These are phyloP conservation scores for Cataglyphis cursor DNA, from an alignment of 2,888 invertebrate genomes.

Conservation along the genomic window DNA sequence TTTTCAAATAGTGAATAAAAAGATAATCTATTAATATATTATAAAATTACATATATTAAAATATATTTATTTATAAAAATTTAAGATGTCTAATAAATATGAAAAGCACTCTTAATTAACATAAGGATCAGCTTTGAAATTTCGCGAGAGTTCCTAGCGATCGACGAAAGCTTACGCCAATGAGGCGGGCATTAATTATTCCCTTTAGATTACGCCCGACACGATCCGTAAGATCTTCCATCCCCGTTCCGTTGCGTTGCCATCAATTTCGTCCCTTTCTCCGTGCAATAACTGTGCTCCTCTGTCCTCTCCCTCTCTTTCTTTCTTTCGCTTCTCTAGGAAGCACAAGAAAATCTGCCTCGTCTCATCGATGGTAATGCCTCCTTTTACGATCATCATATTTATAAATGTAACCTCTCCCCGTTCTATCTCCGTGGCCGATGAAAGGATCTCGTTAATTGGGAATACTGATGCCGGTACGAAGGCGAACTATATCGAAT, in stretches of 20 bases:
- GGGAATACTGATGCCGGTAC: slow-evolving; percentile 83
- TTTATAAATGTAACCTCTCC: slow-evolving; percentile 77
- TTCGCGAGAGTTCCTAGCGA: slow-evolving; percentile 43
- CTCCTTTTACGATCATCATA: slow-evolving; percentile 79
- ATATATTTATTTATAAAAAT: not conserved
- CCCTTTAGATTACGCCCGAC: slow-evolving; percentile 77
- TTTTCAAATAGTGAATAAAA: not conserved
- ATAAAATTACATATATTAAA: not conserved
- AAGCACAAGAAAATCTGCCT: slow-evolving; percentile 67
- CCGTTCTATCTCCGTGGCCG: slow-evolving; percentile 70
- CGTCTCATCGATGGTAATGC: slow-evolving; percentile 74
- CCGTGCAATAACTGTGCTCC: slow-evolving; percentile 62
- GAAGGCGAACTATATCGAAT: slow-evolving; percentile 77
- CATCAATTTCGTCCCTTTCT: slow-evolving; percentile 74
- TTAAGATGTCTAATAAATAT: slow-evolving; percentile 8
- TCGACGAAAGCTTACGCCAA: slow-evolving; percentile 65
- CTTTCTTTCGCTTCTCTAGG: slow-evolving; percentile 29
- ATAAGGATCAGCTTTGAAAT: slow-evolving; percentile 51
- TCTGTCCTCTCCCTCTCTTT: slow-evolving; percentile 37
- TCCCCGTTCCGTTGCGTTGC: slow-evolving; percentile 63
- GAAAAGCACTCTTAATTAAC: slow-evolving; percentile 39
- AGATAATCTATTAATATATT: not conserved
- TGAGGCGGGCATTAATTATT: slow-evolving; percentile 77
- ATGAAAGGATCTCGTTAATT: slow-evolving; percentile 85
- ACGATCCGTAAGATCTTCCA: slow-evolving; percentile 71